Percentiles rank a stretch among this genome's conserved stretches.
These are phyloP conservation scores for Sympetrum striolatum DNA, from an alignment of 2,888 invertebrate genomes.

Conservation along the genomic window DNA sequence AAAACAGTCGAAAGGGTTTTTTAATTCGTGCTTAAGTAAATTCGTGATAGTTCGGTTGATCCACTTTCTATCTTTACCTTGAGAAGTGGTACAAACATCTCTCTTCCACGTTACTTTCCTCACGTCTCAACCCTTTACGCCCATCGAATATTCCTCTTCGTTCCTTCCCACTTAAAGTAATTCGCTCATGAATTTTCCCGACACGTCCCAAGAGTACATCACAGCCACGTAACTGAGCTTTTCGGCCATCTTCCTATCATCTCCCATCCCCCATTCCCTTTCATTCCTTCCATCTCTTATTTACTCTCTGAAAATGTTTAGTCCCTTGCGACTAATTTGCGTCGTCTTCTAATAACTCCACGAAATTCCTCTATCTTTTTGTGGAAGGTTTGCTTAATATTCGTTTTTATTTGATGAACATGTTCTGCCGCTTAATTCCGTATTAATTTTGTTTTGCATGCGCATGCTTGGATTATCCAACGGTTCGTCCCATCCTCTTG, in stretches of 20 bases:
- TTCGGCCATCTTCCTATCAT: neutral
- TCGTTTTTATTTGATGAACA: neutral
- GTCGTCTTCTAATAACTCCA: neutral
- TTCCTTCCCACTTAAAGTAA: constrained; percentile 4
- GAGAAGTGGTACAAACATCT: neutral
- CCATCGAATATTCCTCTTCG: neutral
- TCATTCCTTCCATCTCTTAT: neutral
- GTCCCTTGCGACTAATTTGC: neutral
- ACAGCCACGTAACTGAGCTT: neutral
- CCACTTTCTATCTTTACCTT: neutral
- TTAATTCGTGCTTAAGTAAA: neutral
- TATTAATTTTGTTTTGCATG: too few relatives aligned
- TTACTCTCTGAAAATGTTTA: constrained; percentile 2
- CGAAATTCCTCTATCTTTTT: neutral
- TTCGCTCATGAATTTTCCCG: constrained; percentile 29
- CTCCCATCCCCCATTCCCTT: neutral
- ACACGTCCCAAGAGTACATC: constrained; percentile 7
- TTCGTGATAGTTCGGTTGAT: neutral
- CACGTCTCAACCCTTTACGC: neutral
- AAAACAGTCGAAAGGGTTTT: neutral
- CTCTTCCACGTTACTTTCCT: neutral
- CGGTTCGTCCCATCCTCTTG: too few relatives aligned
- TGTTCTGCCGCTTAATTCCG: too few relatives aligned
- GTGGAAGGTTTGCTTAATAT: too few relatives aligned
- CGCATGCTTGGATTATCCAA: neutral